Evolutionary conservation across 2,113 vertebrate species (phyloP).

Genomic region (Onychostruthus taczanowskii): DNA sequence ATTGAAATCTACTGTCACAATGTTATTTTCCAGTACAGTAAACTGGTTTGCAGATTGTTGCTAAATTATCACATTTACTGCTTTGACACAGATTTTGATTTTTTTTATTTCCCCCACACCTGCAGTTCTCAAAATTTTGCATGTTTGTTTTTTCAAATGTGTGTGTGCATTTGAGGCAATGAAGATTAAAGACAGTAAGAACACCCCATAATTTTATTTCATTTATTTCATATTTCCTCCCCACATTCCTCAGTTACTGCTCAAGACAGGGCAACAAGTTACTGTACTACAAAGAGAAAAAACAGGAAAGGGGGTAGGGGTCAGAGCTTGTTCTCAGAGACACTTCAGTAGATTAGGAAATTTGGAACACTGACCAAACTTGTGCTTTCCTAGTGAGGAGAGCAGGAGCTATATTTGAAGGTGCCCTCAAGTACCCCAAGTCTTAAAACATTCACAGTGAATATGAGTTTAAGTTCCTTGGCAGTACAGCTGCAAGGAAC

Average conservation of each 20-base stretch:
- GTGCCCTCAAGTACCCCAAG: not conserved
- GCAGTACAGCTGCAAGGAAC: not conserved
- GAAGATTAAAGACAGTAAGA: not conserved
- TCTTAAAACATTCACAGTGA: not conserved
- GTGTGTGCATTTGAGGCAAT: not conserved
- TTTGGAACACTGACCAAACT: not conserved
- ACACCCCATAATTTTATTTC: not conserved
- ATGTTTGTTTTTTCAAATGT: not conserved
- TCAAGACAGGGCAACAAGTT: not conserved
- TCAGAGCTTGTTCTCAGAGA: not conserved
- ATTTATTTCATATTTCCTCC: not conserved
- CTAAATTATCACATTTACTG: not conserved
- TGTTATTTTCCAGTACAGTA: not conserved
- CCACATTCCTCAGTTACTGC: not conserved
- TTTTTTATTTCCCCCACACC: not conserved
- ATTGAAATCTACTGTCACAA: not conserved
- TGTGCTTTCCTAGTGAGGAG: not conserved
- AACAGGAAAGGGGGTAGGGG: accelerated
- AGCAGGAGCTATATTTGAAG: not conserved
- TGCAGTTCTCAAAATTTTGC: not conserved
- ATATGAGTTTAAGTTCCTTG: not conserved
- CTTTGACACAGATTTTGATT: not conserved
- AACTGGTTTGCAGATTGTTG: not conserved
- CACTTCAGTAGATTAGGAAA: not conserved
- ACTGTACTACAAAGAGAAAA: not conserved